Evolutionary conservation across 2,113 vertebrate genomes (phyloP).

Genomic region (Pomatorhinus ruficollis): DNA sequence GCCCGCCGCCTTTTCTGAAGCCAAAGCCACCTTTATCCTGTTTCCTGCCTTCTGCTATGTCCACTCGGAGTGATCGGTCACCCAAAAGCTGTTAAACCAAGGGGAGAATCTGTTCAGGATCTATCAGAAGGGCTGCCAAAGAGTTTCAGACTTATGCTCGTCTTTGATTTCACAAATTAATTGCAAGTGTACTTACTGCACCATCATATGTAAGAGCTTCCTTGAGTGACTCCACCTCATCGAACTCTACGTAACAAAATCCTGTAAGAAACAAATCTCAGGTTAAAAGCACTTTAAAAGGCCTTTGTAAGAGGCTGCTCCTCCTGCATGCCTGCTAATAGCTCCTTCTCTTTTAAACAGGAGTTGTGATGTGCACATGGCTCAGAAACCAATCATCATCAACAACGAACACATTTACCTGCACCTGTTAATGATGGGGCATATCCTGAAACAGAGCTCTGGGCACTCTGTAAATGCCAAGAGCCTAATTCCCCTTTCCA

Average conservation of each 20-base stretch:
- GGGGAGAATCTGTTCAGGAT: background rate
- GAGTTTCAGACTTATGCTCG: background rate
- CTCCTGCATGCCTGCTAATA: background rate
- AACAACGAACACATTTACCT: background rate
- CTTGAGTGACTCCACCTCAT: slow-evolving; percentile 96
- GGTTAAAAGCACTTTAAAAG: background rate
- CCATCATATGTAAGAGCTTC: slow-evolving; percentile 95
- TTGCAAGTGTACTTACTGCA: slow-evolving; percentile 84
- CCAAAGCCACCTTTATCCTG: slow-evolving; percentile 95
- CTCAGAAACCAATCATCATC: background rate
- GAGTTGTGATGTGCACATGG: background rate
- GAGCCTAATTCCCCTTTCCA: background rate
- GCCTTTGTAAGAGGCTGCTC: background rate
- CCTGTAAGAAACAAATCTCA: slow-evolving; percentile 75
- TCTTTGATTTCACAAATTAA: background rate
- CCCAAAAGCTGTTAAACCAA: slow-evolving; percentile 83
- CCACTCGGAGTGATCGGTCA: slow-evolving; percentile 90
- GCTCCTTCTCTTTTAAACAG: background rate
- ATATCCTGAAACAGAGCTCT: background rate
- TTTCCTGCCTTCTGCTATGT: slow-evolving; percentile 96
- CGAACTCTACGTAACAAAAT: slow-evolving; percentile 99
- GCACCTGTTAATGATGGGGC: background rate
- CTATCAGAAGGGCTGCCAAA: background rate
- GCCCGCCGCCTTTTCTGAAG: slow-evolving; percentile 87
- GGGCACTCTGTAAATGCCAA: background rate